phyloP scores from a whole-genome alignment of 2,888 invertebrate species.

The Lasioglossum figueresi region DNA sequence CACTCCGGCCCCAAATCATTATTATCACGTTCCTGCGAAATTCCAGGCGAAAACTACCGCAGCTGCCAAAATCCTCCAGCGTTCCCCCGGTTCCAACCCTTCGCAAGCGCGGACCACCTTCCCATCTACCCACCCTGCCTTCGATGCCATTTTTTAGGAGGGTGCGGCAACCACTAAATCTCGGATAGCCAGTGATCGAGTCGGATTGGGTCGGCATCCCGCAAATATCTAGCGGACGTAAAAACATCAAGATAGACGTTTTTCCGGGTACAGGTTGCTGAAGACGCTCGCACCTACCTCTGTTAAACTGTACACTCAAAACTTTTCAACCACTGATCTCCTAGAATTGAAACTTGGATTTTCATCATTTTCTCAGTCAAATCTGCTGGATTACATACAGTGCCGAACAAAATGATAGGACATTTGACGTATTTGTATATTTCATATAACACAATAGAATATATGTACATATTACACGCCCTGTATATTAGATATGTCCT shows the following conservation, averaged over 20 bases:
- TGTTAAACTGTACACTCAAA: no score
- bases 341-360: no score
- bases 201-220: background rate
- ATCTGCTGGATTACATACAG: no score
- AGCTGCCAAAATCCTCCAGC: background rate
- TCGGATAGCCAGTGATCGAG: background rate
- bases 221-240: background rate
- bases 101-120: background rate
- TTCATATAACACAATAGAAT: no score
- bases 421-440: no score
- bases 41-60: background rate
- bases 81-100: constrained; percentile 16
- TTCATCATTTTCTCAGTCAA: no score
- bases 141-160: constrained; percentile 4
- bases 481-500: no score
- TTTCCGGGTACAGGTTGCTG: background rate
- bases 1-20: constrained; percentile 16
- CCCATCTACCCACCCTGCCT: background rate
- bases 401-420: no score
- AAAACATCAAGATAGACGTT: background rate
- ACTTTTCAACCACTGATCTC: no score
- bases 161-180: background rate
- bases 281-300: no score
- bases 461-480: no score
- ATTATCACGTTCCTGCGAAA: constrained; percentile 5